These are phyloP conservation scores for Charanyca ferruginea DNA, from an alignment of 2,888 invertebrate species.

Conservation along the genomic window DNA sequence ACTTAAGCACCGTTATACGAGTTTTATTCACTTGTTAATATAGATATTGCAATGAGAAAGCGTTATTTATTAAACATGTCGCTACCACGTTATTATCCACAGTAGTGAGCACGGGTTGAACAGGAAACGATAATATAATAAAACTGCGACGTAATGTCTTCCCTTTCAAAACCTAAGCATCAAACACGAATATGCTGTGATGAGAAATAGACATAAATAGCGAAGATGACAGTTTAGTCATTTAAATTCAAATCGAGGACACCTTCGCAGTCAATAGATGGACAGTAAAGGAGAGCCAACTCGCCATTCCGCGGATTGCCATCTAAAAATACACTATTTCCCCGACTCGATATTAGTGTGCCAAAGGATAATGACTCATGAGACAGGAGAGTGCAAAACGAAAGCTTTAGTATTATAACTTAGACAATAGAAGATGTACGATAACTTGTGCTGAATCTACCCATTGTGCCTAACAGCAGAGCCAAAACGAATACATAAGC, in stretches of 20 bases:
- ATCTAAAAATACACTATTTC: slow-evolving; percentile 88
- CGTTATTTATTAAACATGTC: slow-evolving; percentile 17
- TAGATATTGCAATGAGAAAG: slow-evolving; percentile 42
- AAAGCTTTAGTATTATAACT: slow-evolving; percentile 21
- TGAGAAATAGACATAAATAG: slow-evolving; percentile 5
- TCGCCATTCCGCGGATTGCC: slow-evolving; percentile 78
- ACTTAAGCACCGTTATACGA: slow-evolving; percentile 61
- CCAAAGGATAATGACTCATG: slow-evolving; percentile 89
- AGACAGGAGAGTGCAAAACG: slow-evolving; percentile 70
- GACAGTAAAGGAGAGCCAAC: slow-evolving; percentile 71
- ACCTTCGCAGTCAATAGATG: slow-evolving; percentile 69
- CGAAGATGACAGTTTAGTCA: slow-evolving; percentile 20
- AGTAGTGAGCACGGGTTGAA: background rate
- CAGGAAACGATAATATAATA: background rate
- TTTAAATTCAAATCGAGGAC: slow-evolving; percentile 63
- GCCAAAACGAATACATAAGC: background rate
- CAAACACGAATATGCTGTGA: background rate
- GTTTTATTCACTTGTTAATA: slow-evolving; percentile 54
- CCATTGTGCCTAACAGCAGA: background rate
- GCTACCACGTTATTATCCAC: background rate
- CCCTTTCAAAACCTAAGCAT: background rate
- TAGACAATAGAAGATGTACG: slow-evolving; percentile 10
- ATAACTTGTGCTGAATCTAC: background rate
- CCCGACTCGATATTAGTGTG: slow-evolving; percentile 82
- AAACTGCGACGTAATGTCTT: background rate